Base-by-base conservation (phyloP, 1,140 invertebrate species). In the Bactericera cockerelli region DNA sequence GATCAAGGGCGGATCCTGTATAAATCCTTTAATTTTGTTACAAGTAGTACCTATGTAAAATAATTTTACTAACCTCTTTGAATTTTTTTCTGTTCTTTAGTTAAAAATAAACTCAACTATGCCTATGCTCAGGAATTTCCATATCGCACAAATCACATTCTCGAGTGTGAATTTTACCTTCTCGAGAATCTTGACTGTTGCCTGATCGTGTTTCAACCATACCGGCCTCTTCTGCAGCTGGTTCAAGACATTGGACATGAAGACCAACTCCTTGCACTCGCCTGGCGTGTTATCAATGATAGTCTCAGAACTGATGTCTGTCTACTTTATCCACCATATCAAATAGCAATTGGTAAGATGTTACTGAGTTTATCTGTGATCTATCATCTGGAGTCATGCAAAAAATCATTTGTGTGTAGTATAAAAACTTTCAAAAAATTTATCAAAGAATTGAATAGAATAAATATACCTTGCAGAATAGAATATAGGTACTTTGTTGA, bases 91-190 rank as follows among this genome's bases (percentile, higher is more conserved):
- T 63, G 67, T 42, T 57, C 75, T 77, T 55, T 71, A 90, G 88
- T 98, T 21, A 98, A 98, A 73, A 97, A 88, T 69, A 98, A 98
- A 75, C 98, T 95, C 71, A 84, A 81, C 63, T 95, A 95, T 75
- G 92, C 93, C 0, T 97, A 93, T 70, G 77, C 81, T 2, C 88
- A 93, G 74, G 94, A 98, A 71, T 98, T 96, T 76, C 93, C 93
- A 6, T 98, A 98, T 70, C 79, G 93, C 62, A 93, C 90, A 2
- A 94, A 92, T 72, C 89, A 97, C 68, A 93, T 98, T 65, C 75
- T 97, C 28, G 97, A 99, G 73, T 98, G 95, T 78, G 97, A 99
- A 79, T 99, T 99, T 75, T 99, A 96, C 75, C 77, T 99, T 28
- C 74, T 99, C 60, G 97, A 99, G 75, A 96, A 98, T 75, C 80